These are phyloP conservation scores for Cydia splendana DNA, from an alignment of 1,140 invertebrate species.

Conservation along the genomic window DNA sequence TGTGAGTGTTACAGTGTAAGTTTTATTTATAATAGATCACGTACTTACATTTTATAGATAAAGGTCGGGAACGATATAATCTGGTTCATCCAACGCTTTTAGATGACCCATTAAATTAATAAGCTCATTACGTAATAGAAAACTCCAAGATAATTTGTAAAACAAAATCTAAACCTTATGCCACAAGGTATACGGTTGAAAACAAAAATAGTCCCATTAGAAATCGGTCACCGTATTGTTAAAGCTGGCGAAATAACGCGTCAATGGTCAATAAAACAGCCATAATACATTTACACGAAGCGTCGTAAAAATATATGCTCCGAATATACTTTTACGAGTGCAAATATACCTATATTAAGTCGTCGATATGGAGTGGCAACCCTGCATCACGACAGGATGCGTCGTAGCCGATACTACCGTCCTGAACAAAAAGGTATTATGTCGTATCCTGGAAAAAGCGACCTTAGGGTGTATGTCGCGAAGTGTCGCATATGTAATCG, in stretches of 20 bases:
- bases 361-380: constrained; percentile 24
- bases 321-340: constrained; percentile 27
- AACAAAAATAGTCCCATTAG: background rate
- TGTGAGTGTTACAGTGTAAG: background rate
- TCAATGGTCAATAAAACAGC: constrained; percentile 29
- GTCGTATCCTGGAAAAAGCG: background rate
- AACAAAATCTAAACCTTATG: background rate
- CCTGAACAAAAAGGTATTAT: background rate
- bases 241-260: constrained; percentile 6
- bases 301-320: constrained; percentile 23
- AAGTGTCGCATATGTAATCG: background rate
- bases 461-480: background rate
- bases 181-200: background rate
- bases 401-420: constrained; percentile 10
- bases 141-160: background rate
- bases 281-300: constrained; percentile 19
- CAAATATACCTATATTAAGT: constrained; percentile 12
- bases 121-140: background rate
- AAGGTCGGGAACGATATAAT: background rate
- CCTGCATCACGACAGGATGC: constrained; percentile 25
- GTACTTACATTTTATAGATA: too few relatives aligned
- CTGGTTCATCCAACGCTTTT: background rate
- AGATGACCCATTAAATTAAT: background rate
- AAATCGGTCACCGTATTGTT: background rate
- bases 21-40: background rate